Base-by-base conservation (phyloP, 2,797 vertebrate species). In the Takifugu ocellatus region DNA sequence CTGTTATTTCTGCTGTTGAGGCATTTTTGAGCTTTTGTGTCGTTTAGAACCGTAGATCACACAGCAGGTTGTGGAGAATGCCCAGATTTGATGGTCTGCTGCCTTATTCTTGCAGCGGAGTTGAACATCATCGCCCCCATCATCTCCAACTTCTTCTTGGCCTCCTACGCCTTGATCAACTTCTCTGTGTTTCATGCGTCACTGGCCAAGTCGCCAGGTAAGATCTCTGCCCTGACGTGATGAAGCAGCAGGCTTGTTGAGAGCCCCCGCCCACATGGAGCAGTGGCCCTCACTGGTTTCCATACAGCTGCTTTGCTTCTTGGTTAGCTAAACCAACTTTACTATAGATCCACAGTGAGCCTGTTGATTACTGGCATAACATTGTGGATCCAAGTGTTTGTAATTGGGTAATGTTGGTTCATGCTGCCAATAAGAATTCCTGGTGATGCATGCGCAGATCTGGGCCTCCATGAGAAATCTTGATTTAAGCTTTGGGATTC, bases 141-240 rank as follows among this genome's bases (percentile, higher is more conserved):
- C 88, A 99, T 98, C 87, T 99, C 97, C 56, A 99, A 99, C 83
- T 99, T 98, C 78, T 99, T 99, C 89, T 84, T 99, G 92, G 95
- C 97, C 1, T 99, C 97, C 0, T 99, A 99, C 29, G 97, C 97
- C 54, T 86, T 99, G 88, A 99, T 98, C 85, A 99, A 99, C 88
- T 99, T 98, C 85, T 98, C 97, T 0, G 96, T 98, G 74, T 98
- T 99, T 87, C 97, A 98, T 53, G 97, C 97, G 4, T 99, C 97
- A n/a, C 88, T 98, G 83, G 97, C 97, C 58, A 99, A 98, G 84
- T 99, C 97, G 55, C 97, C 97, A 91, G 97, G 97, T 99, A 93
- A 88, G 88, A 56, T 24, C 29, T 43, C n/a, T 3, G 44, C 17
- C 6, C 44, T 9, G 42, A 4, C 27, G 3, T 3, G 2, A 4